Evolutionary conservation across 2,113 vertebrate genomes (phyloP).

Genomic region (Paradoxurus hermaphroditus): DNA sequence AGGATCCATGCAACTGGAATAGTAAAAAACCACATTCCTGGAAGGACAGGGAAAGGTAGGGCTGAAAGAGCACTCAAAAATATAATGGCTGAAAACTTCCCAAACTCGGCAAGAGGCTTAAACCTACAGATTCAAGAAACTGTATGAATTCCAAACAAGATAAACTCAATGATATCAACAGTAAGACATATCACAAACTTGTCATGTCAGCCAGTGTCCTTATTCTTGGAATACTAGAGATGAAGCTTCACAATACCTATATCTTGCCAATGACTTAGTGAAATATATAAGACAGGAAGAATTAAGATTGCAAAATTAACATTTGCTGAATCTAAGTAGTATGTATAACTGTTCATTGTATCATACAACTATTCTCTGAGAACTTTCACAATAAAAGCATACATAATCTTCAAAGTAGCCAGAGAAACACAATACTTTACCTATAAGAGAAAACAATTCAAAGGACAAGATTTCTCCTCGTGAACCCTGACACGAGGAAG

Average conservation of each 20-base stretch:
- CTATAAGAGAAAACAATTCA: background rate
- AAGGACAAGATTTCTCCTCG: background rate
- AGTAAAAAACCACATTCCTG: rapidly evolving
- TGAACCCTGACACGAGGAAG: background rate
- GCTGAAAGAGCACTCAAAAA: background rate
- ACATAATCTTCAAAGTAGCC: background rate
- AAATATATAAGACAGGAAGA: background rate
- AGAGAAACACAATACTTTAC: background rate
- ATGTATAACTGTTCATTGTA: background rate
- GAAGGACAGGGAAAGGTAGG: no score
- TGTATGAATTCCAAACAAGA: background rate
- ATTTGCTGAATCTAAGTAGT: background rate
- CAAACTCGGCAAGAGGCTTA: background rate
- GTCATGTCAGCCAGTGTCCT: background rate
- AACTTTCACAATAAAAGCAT: background rate
- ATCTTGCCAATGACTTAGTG: background rate
- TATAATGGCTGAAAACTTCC: background rate
- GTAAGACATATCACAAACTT: background rate
- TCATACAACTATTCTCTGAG: background rate
- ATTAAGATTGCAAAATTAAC: background rate
- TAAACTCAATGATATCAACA: background rate
- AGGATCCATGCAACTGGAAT: rapidly evolving
- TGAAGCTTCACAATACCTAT: background rate
- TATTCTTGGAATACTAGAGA: background rate
- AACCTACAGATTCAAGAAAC: background rate